These are phyloP conservation scores for Clanis bilineata DNA, from an alignment of 2,888 invertebrate species.

Conservation along the genomic window DNA sequence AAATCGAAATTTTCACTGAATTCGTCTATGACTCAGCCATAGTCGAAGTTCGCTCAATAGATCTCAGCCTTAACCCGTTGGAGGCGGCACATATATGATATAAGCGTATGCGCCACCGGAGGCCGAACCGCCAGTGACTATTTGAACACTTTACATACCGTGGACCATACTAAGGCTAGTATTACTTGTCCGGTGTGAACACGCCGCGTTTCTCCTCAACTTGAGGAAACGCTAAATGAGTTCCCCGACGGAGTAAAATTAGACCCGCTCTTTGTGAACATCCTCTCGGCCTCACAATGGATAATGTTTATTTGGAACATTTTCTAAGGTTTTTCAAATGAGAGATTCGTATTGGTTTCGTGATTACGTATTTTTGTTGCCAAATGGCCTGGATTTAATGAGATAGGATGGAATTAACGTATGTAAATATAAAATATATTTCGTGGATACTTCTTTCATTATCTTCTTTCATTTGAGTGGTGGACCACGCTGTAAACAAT, in stretches of 20 bases:
- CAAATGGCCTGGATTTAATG: not conserved
- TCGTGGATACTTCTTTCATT: too few relatives aligned
- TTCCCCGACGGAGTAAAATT: slow-evolving; percentile 31
- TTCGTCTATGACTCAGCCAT: too few relatives aligned
- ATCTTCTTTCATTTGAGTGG: too few relatives aligned
- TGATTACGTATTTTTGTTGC: not conserved
- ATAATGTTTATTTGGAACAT: slow-evolving; percentile 13
- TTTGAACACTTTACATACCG: not conserved
- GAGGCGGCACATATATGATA: too few relatives aligned
- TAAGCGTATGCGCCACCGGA: too few relatives aligned
- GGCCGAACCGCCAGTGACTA: too few relatives aligned
- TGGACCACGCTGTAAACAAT: too few relatives aligned
- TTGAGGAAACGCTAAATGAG: slow-evolving; percentile 28
- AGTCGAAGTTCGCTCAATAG: too few relatives aligned
- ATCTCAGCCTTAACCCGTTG: too few relatives aligned
- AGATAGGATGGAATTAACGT: too few relatives aligned
- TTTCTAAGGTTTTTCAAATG: slow-evolving; percentile 11
- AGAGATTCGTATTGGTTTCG: not conserved
- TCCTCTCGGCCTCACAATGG: slow-evolving; percentile 11
- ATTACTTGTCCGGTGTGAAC: slow-evolving; percentile 10
- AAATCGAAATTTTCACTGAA: too few relatives aligned
- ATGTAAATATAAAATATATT: too few relatives aligned
- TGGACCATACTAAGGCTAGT: not conserved
- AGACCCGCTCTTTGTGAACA: slow-evolving; percentile 18
- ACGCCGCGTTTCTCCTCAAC: not conserved